These are phyloP conservation scores for Fulica atra DNA, from an alignment of 2,113 vertebrate species.

Conservation along the genomic window DNA sequence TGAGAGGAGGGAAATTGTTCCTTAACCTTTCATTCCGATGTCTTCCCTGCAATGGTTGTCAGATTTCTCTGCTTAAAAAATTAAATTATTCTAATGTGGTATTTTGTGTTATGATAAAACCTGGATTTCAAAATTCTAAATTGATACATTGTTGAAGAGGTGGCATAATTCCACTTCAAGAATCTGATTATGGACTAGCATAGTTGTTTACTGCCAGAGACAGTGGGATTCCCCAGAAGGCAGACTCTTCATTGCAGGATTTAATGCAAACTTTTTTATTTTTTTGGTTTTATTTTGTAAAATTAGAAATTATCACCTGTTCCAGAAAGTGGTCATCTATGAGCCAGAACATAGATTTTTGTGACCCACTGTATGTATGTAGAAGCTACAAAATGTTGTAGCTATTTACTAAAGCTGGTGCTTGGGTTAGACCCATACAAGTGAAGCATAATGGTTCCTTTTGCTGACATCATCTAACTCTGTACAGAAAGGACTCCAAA, in stretches of 20 bases:
- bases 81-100: not conserved
- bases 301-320: not conserved
- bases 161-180: not conserved
- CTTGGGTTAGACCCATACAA: not conserved
- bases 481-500: not conserved
- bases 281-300: not conserved
- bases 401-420: rapidly evolving
- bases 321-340: not conserved
- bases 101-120: not conserved
- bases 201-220: not conserved
- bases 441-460: not conserved
- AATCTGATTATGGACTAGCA: not conserved
- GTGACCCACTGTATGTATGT: not conserved
- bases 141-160: not conserved
- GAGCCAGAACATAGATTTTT: not conserved
- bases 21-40: not conserved
- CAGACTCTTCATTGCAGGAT: not conserved
- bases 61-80: not conserved
- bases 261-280: not conserved
- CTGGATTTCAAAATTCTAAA: not conserved
- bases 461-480: not conserved
- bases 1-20: not conserved
- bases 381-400: not conserved
- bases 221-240: not conserved
- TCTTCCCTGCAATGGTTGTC: not conserved